Evolutionary conservation across 2,113 vertebrate genomes (phyloP).

Genomic region (Antechinus stuartii): DNA sequence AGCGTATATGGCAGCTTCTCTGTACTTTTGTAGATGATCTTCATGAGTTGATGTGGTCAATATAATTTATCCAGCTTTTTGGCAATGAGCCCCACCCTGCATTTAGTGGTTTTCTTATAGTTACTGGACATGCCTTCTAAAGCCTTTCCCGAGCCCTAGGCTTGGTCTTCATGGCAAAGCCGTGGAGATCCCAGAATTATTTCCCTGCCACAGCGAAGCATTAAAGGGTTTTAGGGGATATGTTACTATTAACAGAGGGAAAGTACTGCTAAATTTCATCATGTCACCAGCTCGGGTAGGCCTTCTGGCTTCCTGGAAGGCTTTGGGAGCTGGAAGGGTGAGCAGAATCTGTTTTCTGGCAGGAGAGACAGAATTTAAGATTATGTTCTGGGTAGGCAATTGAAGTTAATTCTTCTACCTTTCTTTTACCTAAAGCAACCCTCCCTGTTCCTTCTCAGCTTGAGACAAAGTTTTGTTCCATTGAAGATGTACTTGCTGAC

Average conservation of each 20-base stretch:
- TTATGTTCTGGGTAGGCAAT: not conserved
- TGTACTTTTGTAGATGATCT: not conserved
- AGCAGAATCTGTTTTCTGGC: not conserved
- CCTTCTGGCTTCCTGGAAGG: too few species aligned
- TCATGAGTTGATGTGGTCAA: not conserved
- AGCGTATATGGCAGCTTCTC: not conserved
- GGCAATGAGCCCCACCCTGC: not conserved
- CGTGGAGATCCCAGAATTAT: not conserved
- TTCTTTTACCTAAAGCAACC: not conserved
- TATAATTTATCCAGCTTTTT: not conserved
- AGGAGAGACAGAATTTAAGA: not conserved
- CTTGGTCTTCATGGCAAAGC: not conserved
- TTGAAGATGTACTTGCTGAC: constrained; percentile 69
- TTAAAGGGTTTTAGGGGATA: not conserved
- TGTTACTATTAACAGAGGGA: not conserved
- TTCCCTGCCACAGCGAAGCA: not conserved
- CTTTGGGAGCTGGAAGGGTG: not conserved
- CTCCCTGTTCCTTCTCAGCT: not conserved
- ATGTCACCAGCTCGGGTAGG: not conserved
- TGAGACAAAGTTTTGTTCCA: not conserved
- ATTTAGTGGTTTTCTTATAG: not conserved
- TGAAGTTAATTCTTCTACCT: not conserved
- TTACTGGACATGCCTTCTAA: not conserved
- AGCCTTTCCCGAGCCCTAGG: too few species aligned
- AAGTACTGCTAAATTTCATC: not conserved